A percentile compares a stretch with the other conserved stretches of the same genome.
Evolutionary conservation across 2,113 vertebrate species (phyloP).

Genomic region (Semicossyphus pulcher): DNA sequence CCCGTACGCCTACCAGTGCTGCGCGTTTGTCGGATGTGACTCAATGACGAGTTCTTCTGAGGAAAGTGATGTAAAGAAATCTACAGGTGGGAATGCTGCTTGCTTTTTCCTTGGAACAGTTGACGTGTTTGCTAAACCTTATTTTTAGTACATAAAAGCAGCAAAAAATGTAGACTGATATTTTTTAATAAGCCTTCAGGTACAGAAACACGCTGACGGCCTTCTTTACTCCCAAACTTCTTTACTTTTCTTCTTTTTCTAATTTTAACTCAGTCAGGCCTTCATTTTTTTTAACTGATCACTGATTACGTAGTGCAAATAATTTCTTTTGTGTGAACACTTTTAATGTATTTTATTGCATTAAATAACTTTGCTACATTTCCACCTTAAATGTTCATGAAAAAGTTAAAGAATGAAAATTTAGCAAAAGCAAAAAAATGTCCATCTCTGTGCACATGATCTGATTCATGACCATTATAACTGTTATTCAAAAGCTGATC

Average conservation of each 20-base stretch:
- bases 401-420: too few species aligned
- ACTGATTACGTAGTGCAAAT: too few species aligned
- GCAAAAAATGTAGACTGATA: too few species aligned
- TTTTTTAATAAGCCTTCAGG: too few species aligned
- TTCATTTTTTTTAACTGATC: too few species aligned
- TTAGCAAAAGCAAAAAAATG: too few species aligned
- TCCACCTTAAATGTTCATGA: not conserved
- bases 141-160: too few species aligned
- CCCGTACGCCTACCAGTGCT: slow-evolving; percentile 98
- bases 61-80: slow-evolving; percentile 83
- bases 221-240: too few species aligned
- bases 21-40: slow-evolving; percentile 93
- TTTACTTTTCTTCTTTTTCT: too few species aligned
- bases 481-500: too few species aligned
- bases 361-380: not conserved
- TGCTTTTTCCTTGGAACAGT: not conserved
- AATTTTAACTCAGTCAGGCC: too few species aligned
- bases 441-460: not conserved
- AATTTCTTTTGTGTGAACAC: not conserved
- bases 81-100: slow-evolving; percentile 68
- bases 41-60: slow-evolving; percentile 80
- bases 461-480: not conserved
- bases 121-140: not conserved
- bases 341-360: not conserved
- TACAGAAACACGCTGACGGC: too few species aligned